Evolutionary conservation across 2,797 vertebrate species (phyloP).

Genomic region (Tangara arthus): DNA sequence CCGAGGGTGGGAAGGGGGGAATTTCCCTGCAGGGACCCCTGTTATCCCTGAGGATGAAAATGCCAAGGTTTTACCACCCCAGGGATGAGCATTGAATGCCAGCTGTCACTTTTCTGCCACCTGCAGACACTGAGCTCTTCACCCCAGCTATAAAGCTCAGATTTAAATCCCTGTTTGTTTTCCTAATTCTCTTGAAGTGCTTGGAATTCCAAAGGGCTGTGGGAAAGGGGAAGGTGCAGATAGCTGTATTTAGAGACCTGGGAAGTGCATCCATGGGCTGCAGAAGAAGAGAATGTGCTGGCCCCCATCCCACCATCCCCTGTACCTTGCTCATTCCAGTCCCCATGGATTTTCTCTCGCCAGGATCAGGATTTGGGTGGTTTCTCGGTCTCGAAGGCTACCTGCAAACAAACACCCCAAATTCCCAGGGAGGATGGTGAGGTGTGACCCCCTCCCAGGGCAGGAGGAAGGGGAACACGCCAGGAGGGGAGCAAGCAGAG

Average conservation of each 20-base stretch:
- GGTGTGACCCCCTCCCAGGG: background rate
- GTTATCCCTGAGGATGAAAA: background rate
- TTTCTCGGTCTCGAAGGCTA: background rate
- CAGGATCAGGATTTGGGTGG: background rate
- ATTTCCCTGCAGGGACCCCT: background rate
- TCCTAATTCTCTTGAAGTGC: background rate
- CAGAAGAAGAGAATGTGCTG: background rate
- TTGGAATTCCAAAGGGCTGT: background rate
- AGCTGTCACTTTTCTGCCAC: background rate
- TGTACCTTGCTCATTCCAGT: conserved; percentile 90
- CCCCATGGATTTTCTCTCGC: conserved; percentile 77
- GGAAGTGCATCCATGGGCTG: background rate
- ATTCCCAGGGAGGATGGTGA: background rate
- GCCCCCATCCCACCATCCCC: background rate
- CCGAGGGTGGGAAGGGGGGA: background rate
- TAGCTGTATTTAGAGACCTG: fast-evolving
- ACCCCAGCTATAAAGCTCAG: fast-evolving
- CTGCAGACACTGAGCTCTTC: background rate
- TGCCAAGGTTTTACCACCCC: background rate
- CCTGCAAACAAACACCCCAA: background rate
- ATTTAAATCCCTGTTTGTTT: background rate
- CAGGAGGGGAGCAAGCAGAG: background rate
- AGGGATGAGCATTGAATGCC: background rate
- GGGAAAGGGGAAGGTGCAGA: background rate
- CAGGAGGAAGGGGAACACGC: background rate